Percentiles rank a stretch among this genome's conserved stretches.
These are phyloP conservation scores for Megaceryle torquata DNA, from an alignment of 2,113 vertebrate genomes.

Conservation along the genomic window DNA sequence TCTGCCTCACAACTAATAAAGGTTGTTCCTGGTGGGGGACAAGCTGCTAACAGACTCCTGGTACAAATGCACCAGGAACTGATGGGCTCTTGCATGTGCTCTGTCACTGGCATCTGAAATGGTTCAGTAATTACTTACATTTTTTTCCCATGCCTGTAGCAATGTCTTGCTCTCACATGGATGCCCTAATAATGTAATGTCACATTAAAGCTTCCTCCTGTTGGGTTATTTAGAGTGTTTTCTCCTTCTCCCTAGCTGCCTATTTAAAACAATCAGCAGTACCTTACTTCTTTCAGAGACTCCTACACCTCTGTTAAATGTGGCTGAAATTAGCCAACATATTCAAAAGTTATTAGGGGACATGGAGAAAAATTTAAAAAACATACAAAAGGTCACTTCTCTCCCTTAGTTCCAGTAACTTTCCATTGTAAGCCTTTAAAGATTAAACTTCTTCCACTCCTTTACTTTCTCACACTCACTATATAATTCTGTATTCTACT, in stretches of 20 bases:
- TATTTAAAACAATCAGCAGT: neutral
- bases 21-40: neutral
- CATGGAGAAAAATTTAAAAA: neutral
- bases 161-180: neutral
- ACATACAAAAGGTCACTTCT: neutral
- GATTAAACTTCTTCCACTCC: neutral
- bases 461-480: neutral
- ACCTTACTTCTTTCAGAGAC: neutral
- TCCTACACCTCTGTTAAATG: neutral
- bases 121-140: neutral
- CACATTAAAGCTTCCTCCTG: neutral
- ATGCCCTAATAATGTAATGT: neutral
- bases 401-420: neutral
- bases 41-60: neutral
- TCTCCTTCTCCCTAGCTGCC: neutral
- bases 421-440: neutral
- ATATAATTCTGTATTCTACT: neutral
- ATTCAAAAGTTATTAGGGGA: neutral
- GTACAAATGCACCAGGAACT: neutral
- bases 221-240: neutral
- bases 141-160: neutral
- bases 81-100: neutral
- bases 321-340: neutral
- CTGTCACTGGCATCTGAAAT: neutral
- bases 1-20: neutral